Evolutionary conservation across 2,797 vertebrate genomes (phyloP).

Genomic region (Cottoperca gobio): DNA sequence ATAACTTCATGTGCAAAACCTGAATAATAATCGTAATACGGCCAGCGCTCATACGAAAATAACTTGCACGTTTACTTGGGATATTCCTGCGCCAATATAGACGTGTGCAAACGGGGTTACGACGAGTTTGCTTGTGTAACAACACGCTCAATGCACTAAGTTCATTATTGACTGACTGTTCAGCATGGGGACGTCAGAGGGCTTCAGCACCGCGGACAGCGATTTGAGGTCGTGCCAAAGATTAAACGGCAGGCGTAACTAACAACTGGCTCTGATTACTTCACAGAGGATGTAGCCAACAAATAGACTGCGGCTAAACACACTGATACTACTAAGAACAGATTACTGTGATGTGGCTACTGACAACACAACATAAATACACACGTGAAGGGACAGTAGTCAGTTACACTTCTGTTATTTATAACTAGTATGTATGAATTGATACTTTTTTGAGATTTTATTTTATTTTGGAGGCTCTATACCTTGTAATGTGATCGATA

Average conservation of each 20-base stretch:
- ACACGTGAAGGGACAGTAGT: not conserved
- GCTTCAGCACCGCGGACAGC: conserved; percentile 75
- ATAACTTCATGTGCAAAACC: not conserved
- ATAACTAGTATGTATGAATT: not conserved
- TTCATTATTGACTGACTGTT: not conserved
- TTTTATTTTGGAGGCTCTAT: not conserved
- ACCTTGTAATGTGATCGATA: not conserved
- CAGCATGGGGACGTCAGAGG: not conserved
- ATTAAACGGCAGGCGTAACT: not conserved
- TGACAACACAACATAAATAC: not conserved
- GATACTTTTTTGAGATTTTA: not conserved
- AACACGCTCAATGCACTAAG: not conserved
- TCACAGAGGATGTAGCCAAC: not conserved
- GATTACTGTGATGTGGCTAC: not conserved
- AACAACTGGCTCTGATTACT: conserved; percentile 14
- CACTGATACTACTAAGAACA: not conserved
- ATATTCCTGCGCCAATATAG: not conserved
- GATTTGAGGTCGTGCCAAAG: conserved; percentile 11
- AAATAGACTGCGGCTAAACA: not conserved
- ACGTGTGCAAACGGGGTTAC: not conserved
- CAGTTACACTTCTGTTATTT: not conserved
- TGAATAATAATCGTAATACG: not conserved
- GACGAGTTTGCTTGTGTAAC: not conserved
- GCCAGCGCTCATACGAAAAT: too few relatives aligned
- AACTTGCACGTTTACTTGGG: not conserved